phyloP scores from a whole-genome alignment of 2,113 vertebrate genomes.

The Ptychochromis oligacanthus region DNA sequence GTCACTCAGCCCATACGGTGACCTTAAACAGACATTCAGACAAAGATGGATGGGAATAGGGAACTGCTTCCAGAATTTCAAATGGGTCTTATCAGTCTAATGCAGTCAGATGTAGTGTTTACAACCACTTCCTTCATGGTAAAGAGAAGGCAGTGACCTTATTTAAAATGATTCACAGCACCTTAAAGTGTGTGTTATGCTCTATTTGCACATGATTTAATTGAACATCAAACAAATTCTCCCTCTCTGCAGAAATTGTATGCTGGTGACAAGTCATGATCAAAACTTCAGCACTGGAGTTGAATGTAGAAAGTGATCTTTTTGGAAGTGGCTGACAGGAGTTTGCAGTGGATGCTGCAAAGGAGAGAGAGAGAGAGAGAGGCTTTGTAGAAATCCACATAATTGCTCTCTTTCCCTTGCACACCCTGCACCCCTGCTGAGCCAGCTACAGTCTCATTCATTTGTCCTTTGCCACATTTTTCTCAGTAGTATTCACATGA shows the following conservation, averaged over 20 bases:
- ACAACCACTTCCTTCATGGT: slow-evolving; percentile 20
- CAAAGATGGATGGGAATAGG: slow-evolving; percentile 46
- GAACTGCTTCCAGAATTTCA: slow-evolving; percentile 40
- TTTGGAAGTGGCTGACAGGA: slow-evolving; percentile 9
- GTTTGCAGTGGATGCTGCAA: slow-evolving; percentile 37
- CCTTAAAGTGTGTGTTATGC: slow-evolving; percentile 33
- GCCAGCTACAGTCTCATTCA: slow-evolving; percentile 7
- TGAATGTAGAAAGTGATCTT: slow-evolving; percentile 18
- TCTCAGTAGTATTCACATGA: slow-evolving; percentile 85
- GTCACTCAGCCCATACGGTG: slow-evolving; percentile 25
- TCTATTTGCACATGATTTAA: slow-evolving; percentile 23
- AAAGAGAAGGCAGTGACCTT: slow-evolving; percentile 24
- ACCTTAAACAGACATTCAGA: slow-evolving; percentile 54
- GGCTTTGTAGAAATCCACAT: slow-evolving; percentile 33
- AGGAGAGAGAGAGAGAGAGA: slow-evolving; percentile 37
- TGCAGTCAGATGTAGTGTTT: slow-evolving; percentile 53
- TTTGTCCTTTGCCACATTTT: slow-evolving; percentile 7
- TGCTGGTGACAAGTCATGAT: slow-evolving; percentile 39
- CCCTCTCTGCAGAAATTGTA: slow-evolving; percentile 29
- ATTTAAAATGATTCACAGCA: slow-evolving; percentile 19
- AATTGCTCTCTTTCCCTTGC: slow-evolving; percentile 38
- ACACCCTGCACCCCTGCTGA: slow-evolving; percentile 16
- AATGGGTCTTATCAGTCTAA: slow-evolving; percentile 47
- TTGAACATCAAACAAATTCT: slow-evolving; percentile 26
- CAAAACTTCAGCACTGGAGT: slow-evolving; percentile 24